Base-by-base conservation (phyloP, 1,140 invertebrate species). In the Pseudomyrmex concolor region DNA sequence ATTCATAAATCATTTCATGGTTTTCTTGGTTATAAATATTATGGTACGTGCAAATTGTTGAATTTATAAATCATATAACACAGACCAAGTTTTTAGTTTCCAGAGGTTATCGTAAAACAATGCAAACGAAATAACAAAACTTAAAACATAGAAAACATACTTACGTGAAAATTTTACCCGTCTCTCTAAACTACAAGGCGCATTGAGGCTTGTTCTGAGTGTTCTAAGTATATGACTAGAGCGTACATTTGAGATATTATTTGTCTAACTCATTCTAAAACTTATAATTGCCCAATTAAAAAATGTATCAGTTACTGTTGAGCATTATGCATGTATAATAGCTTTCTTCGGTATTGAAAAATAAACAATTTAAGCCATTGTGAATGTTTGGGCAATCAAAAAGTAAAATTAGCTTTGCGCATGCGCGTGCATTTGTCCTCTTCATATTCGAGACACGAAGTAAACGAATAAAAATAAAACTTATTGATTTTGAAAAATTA, bases 191-290 rank as follows among this genome's bases (percentile, higher is more conserved):
- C 84, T 89, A 89, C 87, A 92, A 91, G 86, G 86, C 90, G 83
- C 87, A 87, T 90, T 89, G 77, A 92, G 90, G 90, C 87, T 85
- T 91, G 74, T 83, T 88, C 77, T 51, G 67, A 90, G 80, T 87
- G 63, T 85, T 84, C 90, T 91, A 72, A 86, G 85, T 92, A 86
- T 87, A 91, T 92, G 92, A 93, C 91, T 93, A 93, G 92, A 91
- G 88, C 91, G 92, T 90, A 92, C 89, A 90, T 92, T 91, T 91
- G 70, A 84, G 55, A 77, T 90, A 89, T 81, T 25, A 73, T 62
- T 82, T 59, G 2, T 88, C 74, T 86, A 86, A 74, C 71, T 70
- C 78, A 64, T 77, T 89, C 73, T 87, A 84, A 74, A 43, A 76
- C 25, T 45, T 87, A 84, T 59, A 15, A 84, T 55, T 73, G 60